phyloP scores from a whole-genome alignment of 2,113 vertebrate species.

The Empidonax traillii region DNA sequence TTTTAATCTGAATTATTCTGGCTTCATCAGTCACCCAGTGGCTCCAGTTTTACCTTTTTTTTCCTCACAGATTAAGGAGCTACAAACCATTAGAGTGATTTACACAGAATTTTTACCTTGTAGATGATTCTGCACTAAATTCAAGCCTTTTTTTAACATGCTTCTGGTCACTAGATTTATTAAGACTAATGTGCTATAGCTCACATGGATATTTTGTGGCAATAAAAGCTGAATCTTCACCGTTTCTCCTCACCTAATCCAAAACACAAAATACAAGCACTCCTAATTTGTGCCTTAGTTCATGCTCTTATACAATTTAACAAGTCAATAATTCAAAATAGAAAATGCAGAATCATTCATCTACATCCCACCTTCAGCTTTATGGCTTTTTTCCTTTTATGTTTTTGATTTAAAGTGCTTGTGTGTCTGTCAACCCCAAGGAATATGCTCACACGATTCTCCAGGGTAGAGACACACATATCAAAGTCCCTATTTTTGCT shows the following conservation, averaged over 20 bases:
- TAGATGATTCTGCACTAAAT: neutral
- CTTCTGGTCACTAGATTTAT: neutral
- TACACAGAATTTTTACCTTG: neutral
- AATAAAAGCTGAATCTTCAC: neutral
- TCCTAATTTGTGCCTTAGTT: neutral
- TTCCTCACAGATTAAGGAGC: neutral
- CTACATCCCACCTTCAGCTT: neutral
- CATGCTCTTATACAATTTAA: neutral
- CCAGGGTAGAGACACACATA: neutral
- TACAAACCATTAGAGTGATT: neutral
- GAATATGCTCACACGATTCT: neutral
- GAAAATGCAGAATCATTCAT: neutral
- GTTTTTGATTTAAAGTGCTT: neutral
- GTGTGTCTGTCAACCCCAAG: neutral
- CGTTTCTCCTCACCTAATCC: neutral
- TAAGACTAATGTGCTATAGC: neutral
- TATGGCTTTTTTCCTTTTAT: neutral
- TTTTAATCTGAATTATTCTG: neutral
- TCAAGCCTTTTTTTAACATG: neutral
- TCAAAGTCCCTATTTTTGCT: neutral
- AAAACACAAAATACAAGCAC: neutral
- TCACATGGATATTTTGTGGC: neutral
- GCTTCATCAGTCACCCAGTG: neutral
- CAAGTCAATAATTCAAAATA: neutral
- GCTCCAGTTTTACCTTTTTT: neutral